These are phyloP conservation scores for Cancer borealis DNA, from an alignment of 2,888 invertebrate genomes.

Conservation along the genomic window DNA sequence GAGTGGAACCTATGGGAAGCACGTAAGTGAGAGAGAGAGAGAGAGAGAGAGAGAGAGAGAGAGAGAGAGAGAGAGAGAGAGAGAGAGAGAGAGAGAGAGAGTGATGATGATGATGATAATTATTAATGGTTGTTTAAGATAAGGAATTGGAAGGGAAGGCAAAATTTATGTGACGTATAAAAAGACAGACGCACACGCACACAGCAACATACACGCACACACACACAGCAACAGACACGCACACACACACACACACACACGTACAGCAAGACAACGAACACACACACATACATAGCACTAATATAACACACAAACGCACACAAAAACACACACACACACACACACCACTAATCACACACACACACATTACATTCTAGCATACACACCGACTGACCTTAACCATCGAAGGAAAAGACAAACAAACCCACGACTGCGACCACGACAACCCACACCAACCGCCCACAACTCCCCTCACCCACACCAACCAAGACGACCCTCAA, in stretches of 20 bases:
- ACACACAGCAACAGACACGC: too few relatives aligned
- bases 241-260: neutral
- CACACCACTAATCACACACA: neutral
- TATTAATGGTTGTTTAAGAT: too few relatives aligned
- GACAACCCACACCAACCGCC: neutral
- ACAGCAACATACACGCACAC: too few relatives aligned
- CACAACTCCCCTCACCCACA: neutral
- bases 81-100: too few relatives aligned
- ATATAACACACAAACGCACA: neutral
- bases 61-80: too few relatives aligned
- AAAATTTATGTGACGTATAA: too few relatives aligned
- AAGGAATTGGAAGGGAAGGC: too few relatives aligned
- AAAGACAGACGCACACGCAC: too few relatives aligned
- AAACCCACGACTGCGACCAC: neutral
- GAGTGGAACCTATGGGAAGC: constrained; percentile 79
- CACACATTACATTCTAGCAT: neutral
- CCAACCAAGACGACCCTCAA: neutral
- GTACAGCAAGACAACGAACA: neutral
- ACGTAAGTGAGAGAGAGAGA: constrained; percentile 66
- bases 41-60: neutral
- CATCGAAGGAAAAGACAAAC: neutral
- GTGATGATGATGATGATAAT: too few relatives aligned
- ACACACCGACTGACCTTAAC: neutral
- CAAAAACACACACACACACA: neutral
- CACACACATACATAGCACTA: too few relatives aligned